Conservation (phyloP, 2,113 vertebrate species). For the Gopherus flavomarginatus region DNA sequence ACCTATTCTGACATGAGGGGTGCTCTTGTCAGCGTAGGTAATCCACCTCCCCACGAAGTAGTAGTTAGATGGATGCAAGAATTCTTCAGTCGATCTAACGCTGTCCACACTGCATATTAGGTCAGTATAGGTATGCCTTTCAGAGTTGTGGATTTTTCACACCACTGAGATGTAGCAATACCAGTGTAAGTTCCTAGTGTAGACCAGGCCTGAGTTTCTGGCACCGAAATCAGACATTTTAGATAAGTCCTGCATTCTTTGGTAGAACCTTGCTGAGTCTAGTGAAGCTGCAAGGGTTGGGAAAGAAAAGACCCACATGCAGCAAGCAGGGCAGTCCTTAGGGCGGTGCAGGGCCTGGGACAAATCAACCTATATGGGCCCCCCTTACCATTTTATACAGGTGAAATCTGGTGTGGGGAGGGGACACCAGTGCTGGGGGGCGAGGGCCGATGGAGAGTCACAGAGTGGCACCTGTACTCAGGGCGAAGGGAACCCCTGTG, state of each 20-base stretch:
- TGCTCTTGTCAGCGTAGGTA: not conserved
- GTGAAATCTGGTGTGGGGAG: no score
- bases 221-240: not conserved
- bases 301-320: not conserved
- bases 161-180: not conserved
- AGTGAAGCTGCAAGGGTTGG: not conserved
- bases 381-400: no score
- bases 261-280: not conserved
- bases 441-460: no score
- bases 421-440: no score
- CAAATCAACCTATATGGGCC: no score
- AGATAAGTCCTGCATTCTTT: not conserved
- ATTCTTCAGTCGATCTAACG: not conserved
- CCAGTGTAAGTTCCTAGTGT: not conserved
- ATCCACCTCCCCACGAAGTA: not conserved
- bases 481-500: no score
- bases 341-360: no score
- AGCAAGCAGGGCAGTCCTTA: no score
- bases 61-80: not conserved
- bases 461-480: no score
- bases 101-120: not conserved
- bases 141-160: not conserved
- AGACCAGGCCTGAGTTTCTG: not conserved
- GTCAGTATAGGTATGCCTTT: not conserved
- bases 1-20: not conserved